Percentiles rank a stretch among this genome's conserved stretches.
phyloP scores from a whole-genome alignment of 2,113 vertebrate genomes.

The Pelecanus crispus region DNA sequence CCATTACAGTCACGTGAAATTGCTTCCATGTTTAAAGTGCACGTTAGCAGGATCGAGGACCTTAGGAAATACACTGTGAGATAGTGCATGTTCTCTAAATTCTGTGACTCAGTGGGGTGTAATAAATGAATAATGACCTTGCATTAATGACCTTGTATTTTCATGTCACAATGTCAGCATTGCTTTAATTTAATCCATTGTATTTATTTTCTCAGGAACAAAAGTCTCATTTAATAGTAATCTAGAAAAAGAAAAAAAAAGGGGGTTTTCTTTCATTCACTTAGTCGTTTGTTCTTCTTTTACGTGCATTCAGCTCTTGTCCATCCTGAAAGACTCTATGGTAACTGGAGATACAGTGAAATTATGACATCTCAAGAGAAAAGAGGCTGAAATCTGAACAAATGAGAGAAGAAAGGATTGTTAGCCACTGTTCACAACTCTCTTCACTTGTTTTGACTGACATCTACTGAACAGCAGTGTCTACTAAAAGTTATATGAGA shows the following conservation, averaged over 20 bases:
- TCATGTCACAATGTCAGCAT: neutral
- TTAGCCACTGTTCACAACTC: neutral
- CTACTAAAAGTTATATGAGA: neutral
- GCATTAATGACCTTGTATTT: neutral
- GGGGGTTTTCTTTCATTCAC: accelerated
- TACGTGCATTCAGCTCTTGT: neutral
- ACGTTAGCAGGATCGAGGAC: neutral
- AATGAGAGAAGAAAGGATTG: conserved; percentile 28
- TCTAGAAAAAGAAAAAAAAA: neutral
- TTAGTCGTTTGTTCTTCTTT: conserved; percentile 11
- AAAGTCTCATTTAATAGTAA: neutral
- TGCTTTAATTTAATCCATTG: neutral
- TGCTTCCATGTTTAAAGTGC: neutral
- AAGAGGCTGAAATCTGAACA: conserved; percentile 14
- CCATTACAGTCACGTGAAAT: neutral
- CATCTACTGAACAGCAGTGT: neutral
- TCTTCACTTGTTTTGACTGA: neutral
- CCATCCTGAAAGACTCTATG: neutral
- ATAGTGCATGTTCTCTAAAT: neutral
- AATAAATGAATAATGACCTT: neutral
- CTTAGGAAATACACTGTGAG: neutral
- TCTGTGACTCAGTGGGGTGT: neutral
- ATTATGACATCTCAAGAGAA: conserved; percentile 21
- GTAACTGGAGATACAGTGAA: conserved; percentile 16
- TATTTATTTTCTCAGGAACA: conserved; percentile 16